Evolutionary conservation across 1,140 invertebrate genomes (phyloP).

Genomic region (Akabosia matsudoensis): DNA sequence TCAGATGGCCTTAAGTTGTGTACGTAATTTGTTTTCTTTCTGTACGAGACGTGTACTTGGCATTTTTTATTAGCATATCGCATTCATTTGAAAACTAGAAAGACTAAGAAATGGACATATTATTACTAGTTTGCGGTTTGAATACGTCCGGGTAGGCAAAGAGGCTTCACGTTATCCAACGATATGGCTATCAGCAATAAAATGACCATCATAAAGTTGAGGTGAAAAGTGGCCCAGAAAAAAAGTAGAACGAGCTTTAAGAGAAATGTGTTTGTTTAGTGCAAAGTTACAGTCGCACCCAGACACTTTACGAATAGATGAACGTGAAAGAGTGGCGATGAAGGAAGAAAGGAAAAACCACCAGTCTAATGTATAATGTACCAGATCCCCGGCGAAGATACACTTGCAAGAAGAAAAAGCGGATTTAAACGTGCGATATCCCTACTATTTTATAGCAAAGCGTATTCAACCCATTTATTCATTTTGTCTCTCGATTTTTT

Average conservation of each 20-base stretch:
- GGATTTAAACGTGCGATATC: not conserved
- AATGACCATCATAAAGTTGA: conserved; percentile 40
- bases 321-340: not conserved
- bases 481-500: conserved; percentile 2
- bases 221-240: conserved; percentile 38
- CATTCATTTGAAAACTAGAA: conserved; percentile 2
- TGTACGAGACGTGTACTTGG: too few relatives aligned
- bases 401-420: not conserved
- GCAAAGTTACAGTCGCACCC: too few relatives aligned
- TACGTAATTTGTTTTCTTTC: too few relatives aligned
- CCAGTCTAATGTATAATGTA: conserved; percentile 8
- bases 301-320: not conserved
- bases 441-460: not conserved
- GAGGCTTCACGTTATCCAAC: too few relatives aligned
- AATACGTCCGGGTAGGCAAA: not conserved
- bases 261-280: not conserved
- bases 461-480: conserved; percentile 17
- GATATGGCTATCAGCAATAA: not conserved
- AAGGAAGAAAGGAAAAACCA: not conserved
- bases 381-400: not conserved
- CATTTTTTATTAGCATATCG: not conserved
- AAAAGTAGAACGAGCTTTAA: conserved; percentile 29
- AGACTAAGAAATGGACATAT: not conserved
- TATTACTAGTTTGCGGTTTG: not conserved
- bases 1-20: too few relatives aligned